Percentiles rank a stretch among this genome's conserved stretches.
phyloP scores from a whole-genome alignment of 1,140 invertebrate species.

The Cydia splendana region DNA sequence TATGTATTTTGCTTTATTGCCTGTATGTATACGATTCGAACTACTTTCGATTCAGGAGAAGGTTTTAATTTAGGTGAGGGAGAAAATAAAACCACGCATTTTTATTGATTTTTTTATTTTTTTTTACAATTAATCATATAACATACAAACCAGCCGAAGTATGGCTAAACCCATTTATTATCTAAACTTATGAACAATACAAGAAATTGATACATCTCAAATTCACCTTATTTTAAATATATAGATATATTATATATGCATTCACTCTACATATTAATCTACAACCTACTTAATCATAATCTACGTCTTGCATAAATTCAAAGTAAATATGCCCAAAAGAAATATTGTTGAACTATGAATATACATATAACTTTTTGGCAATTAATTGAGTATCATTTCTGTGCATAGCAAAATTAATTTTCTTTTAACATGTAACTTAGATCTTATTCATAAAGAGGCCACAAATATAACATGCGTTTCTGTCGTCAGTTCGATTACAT shows the following conservation, averaged over 20 bases:
- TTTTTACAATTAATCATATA: constrained; percentile 80
- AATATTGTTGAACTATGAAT: constrained; percentile 80
- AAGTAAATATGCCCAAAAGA: constrained; percentile 80
- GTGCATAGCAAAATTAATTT: constrained; percentile 80
- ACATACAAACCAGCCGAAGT: constrained; percentile 80
- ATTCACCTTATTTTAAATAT: constrained; percentile 78
- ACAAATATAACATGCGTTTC: constrained; percentile 80
- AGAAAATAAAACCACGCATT: constrained; percentile 76
- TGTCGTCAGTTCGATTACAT: constrained; percentile 79
- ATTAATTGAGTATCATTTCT: constrained; percentile 80
- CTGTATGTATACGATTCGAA: no score
- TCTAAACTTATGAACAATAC: constrained; percentile 80
- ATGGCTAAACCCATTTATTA: constrained; percentile 80
- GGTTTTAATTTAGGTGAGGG: background rate
- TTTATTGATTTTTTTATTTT: constrained; percentile 72
- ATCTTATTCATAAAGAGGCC: constrained; percentile 79
- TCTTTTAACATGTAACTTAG: constrained; percentile 78
- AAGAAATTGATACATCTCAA: constrained; percentile 79
- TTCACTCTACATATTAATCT: constrained; percentile 78
- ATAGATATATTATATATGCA: constrained; percentile 79
- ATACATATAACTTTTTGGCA: constrained; percentile 80
- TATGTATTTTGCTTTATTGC: no score
- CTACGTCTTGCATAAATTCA: constrained; percentile 79
- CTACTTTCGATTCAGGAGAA: background rate
- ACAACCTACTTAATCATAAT: constrained; percentile 79